These are phyloP conservation scores for Noturus placidus DNA, from an alignment of 2,113 vertebrate species.

Conservation along the genomic window DNA sequence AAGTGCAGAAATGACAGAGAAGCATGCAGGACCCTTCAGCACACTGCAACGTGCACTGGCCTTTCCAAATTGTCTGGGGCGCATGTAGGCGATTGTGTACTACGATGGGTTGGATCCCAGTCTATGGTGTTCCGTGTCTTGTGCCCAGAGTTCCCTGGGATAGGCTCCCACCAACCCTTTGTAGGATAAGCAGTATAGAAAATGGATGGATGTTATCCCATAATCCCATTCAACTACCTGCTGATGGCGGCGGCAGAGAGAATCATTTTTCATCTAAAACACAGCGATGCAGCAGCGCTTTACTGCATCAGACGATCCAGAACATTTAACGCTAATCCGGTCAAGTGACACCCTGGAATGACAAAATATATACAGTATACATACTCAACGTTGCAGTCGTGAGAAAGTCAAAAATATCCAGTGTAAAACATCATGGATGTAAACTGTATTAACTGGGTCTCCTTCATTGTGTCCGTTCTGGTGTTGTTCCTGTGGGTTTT, in stretches of 20 bases:
- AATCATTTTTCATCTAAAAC: neutral
- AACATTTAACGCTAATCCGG: neutral
- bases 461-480: neutral
- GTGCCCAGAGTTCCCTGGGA: too few relatives aligned
- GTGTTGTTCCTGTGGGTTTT: neutral
- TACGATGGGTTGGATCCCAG: too few relatives aligned
- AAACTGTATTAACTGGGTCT: neutral
- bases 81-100: too few relatives aligned
- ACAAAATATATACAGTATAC: neutral
- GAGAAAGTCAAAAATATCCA: neutral
- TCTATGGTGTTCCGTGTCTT: too few relatives aligned
- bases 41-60: neutral
- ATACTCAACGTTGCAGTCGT: neutral
- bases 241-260: neutral
- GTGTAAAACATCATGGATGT: neutral
- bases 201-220: neutral
- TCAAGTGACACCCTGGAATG: neutral
- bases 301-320: neutral
- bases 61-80: too few relatives aligned
- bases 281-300: neutral
- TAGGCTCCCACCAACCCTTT: too few relatives aligned
- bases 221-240: neutral
- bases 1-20: conserved; percentile 6
- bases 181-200: too few relatives aligned
- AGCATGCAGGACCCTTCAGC: neutral